Conservation (phyloP, 2,888 invertebrate genomes). For the Brachylomia viminalis region DNA sequence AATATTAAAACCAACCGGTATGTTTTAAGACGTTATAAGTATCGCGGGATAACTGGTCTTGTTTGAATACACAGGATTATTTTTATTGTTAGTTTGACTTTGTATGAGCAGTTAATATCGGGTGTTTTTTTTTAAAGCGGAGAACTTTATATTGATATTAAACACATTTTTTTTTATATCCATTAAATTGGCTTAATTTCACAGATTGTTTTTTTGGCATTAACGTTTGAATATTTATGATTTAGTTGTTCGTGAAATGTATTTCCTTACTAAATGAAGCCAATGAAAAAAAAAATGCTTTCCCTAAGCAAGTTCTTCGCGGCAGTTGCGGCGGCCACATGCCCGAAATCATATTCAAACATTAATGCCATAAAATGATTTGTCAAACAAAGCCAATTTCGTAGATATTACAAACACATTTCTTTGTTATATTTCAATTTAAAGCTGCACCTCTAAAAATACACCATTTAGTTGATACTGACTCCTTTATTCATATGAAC, state of each 20-base stretch:
- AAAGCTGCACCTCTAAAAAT: background rate
- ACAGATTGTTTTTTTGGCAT: no score
- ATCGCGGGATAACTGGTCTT: constrained; percentile 24
- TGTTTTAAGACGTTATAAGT: constrained; percentile 3
- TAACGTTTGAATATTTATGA: no score
- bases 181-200: no score
- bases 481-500: constrained; percentile 17
- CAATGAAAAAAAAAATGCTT: background rate
- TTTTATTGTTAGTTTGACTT: constrained; percentile 20
- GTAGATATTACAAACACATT: background rate
- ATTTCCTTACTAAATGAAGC: background rate
- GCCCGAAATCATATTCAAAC: background rate
- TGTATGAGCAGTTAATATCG: constrained; percentile 22
- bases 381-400: no score
- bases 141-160: background rate
- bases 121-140: background rate
- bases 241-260: background rate
- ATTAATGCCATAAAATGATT: background rate
- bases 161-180: background rate
- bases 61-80: constrained; percentile 28
- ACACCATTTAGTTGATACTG: background rate
- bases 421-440: background rate
- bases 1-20: constrained; percentile 45
- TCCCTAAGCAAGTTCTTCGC: background rate
- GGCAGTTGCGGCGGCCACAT: background rate